Base-by-base conservation (phyloP, 2,797 vertebrate genomes). In the Tinamus major region DNA sequence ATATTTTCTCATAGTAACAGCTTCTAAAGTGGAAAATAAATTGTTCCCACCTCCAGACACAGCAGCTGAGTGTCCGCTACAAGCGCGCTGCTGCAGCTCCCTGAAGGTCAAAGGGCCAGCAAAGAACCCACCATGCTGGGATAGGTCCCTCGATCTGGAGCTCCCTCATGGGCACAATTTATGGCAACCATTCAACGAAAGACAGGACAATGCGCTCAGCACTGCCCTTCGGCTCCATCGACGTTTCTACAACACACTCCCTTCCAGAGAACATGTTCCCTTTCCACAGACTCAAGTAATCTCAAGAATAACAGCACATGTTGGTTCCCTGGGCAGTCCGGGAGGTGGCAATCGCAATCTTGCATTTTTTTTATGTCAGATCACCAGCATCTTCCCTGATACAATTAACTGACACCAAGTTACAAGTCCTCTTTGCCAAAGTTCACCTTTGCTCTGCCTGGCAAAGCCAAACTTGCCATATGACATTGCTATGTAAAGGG, bases 121-220 rank as follows among this genome's bases (percentile, higher is more conserved):
- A 6, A 26, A 56, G 55, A 42, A 61, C 9, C 42, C 68, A 37
- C 10, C 12, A 29, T 15, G 13, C 23, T 69, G 3, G 70, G 33
- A 11, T 1, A 12, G 9, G 9, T 13, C 5, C 35, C 20, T 5
- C 35, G 37, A 62, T 4, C 46, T 1, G 15, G 0, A 48, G 53
- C 0, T 0, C n/a, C 19, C 39, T 53, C 48, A 27, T 0, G 6
- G 37, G 23, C 46, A 37, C 74, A 58, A 24, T 2, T 29, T 44
- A 19, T 1, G 1, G 9, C 61, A 89, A 35, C 29, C 27, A 18
- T 13, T 8, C 49, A 26, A 2, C 23, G 5, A 5, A 9, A 42
- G 27, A 49, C 62, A 18, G 0, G 58, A 10, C 75, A 53, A n/a
- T 0, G 16, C 10, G 3, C 33, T 7, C 9, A 13, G 37, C 55